Conservation (phyloP, 2,113 vertebrate species). For the Myotis yumanensis region DNA sequence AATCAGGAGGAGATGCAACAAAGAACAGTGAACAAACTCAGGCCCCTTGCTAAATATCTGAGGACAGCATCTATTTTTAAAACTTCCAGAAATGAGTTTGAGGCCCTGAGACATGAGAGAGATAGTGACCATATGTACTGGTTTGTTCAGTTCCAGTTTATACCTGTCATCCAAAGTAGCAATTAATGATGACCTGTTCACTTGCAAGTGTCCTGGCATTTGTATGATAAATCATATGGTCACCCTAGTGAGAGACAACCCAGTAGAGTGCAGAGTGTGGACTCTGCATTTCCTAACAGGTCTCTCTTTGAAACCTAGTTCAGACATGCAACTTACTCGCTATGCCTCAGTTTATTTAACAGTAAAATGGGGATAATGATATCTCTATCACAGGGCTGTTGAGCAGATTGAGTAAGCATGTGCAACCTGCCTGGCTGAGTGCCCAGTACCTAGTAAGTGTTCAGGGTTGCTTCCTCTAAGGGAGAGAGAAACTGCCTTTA, state of each 20-base stretch:
- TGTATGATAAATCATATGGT: not conserved
- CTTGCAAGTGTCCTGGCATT: not conserved
- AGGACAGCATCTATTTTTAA: not conserved
- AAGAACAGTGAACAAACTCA: not conserved
- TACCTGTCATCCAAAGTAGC: not conserved
- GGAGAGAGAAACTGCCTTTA: not conserved
- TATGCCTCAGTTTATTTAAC: not conserved
- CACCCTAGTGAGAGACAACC: not conserved
- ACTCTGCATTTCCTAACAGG: not conserved
- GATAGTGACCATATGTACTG: not conserved
- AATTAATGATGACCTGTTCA: not conserved
- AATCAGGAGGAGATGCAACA: not conserved
- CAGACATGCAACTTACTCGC: not conserved
- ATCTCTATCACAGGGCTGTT: not conserved
- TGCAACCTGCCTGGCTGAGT: not conserved
- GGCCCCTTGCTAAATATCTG: not conserved
- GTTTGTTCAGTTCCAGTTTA: not conserved
- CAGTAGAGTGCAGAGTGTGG: not conserved
- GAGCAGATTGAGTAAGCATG: not conserved
- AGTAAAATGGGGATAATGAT: not conserved
- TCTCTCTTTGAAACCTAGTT: not conserved
- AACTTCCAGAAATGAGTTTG: constrained; percentile 2
- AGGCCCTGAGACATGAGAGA: not conserved
- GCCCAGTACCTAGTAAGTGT: not conserved
- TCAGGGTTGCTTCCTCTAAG: not conserved